phyloP scores from a whole-genome alignment of 2,888 invertebrate genomes.

The Drosophila setosimentum region DNA sequence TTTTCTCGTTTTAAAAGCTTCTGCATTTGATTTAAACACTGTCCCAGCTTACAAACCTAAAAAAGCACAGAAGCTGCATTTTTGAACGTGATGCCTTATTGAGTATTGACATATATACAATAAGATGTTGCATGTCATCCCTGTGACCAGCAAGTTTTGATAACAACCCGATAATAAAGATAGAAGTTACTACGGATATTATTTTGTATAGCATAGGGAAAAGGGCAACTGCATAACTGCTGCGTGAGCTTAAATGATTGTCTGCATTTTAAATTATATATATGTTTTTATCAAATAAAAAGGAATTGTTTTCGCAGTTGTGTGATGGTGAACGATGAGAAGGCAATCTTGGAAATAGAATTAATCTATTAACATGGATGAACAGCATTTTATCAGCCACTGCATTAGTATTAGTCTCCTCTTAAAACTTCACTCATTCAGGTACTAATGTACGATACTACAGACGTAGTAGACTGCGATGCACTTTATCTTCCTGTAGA shows the following conservation, averaged over 20 bases:
- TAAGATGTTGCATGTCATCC: background rate
- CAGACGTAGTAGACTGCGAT: background rate
- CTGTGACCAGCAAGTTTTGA: background rate
- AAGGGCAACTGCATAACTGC: background rate
- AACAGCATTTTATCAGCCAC: background rate
- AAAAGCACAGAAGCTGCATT: background rate
- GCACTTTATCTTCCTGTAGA: background rate
- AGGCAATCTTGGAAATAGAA: background rate
- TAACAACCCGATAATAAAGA: background rate
- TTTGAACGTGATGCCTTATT: background rate
- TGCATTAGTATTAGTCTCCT: background rate
- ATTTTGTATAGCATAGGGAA: background rate
- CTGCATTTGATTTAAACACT: too few species aligned
- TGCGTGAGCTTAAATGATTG: background rate
- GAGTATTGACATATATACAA: background rate
- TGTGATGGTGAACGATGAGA: background rate
- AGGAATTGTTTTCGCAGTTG: background rate
- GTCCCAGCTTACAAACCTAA: background rate
- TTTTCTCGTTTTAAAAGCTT: background rate
- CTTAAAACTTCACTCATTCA: background rate
- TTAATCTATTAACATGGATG: background rate
- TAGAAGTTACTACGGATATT: background rate
- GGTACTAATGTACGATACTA: background rate
- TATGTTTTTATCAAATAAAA: background rate
- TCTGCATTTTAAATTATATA: background rate